phyloP scores from a whole-genome alignment of 2,797 vertebrate genomes.

The Anabas testudineus region DNA sequence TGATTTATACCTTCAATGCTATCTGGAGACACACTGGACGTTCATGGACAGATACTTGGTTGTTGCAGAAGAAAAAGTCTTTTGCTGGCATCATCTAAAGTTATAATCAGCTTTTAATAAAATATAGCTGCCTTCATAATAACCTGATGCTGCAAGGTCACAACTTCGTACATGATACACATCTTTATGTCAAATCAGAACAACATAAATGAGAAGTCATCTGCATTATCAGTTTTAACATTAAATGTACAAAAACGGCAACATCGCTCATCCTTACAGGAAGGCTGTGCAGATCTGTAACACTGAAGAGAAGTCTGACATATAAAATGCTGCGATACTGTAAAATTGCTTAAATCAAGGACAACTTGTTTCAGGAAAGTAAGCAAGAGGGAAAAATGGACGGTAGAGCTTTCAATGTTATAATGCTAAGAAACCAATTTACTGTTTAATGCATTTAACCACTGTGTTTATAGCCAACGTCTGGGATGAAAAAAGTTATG shows the following conservation, averaged over 20 bases:
- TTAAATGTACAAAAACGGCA: not conserved
- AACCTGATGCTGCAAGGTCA: constrained; percentile 27
- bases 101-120: constrained; percentile 25
- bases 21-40: constrained; percentile 3
- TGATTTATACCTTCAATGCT: not conserved
- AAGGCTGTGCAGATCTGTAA: not conserved
- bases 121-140: constrained; percentile 67
- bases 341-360: not conserved
- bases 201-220: not conserved
- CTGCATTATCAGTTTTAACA: not conserved
- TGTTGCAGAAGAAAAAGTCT: constrained; percentile 45
- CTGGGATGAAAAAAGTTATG: constrained; percentile 22
- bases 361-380: not conserved
- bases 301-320: not conserved
- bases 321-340: not conserved
- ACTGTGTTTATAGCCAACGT: constrained; percentile 8
- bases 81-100: constrained; percentile 43
- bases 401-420: constrained; percentile 10
- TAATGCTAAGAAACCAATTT: not conserved
- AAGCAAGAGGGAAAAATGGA: not conserved
- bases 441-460: constrained; percentile 16
- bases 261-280: too few species aligned
- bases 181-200: constrained; percentile 4
- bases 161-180: not conserved
- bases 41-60: not conserved